These are phyloP conservation scores for Calcarius lapponicus DNA, from an alignment of 2,797 vertebrate genomes.

Conservation along the genomic window DNA sequence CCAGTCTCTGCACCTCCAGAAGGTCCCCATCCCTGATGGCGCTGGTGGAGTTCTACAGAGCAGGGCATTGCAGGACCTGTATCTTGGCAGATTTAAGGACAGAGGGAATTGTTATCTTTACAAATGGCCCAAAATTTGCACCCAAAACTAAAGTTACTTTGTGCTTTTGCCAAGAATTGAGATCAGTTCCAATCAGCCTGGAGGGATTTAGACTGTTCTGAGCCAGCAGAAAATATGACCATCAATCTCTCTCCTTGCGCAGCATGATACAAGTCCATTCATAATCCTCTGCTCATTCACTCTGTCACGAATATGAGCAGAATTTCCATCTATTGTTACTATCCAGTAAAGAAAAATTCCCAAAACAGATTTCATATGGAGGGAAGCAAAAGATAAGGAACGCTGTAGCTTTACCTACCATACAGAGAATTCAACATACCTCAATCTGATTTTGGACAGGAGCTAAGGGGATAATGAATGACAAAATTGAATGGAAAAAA, in stretches of 20 bases:
- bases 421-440: not conserved
- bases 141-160: not conserved
- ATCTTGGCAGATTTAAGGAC: not conserved
- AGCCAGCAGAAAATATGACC: not conserved
- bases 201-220: not conserved
- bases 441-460: not conserved
- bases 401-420: not conserved
- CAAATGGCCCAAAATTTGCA: not conserved
- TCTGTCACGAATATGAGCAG: not conserved
- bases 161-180: not conserved
- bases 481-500: not conserved
- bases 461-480: not conserved
- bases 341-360: not conserved
- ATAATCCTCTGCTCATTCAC: not conserved
- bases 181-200: not conserved
- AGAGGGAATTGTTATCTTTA: not conserved
- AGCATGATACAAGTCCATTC: not conserved
- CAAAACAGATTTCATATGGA: not conserved
- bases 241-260: not conserved
- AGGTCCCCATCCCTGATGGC: not conserved
- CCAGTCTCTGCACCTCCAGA: not conserved
- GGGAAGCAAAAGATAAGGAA: not conserved
- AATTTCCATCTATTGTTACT: not conserved
- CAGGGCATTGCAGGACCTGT: not conserved
- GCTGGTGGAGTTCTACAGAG: not conserved